Base-by-base conservation (phyloP, 2,888 invertebrate genomes). In the Lasioglossum lativentre region DNA sequence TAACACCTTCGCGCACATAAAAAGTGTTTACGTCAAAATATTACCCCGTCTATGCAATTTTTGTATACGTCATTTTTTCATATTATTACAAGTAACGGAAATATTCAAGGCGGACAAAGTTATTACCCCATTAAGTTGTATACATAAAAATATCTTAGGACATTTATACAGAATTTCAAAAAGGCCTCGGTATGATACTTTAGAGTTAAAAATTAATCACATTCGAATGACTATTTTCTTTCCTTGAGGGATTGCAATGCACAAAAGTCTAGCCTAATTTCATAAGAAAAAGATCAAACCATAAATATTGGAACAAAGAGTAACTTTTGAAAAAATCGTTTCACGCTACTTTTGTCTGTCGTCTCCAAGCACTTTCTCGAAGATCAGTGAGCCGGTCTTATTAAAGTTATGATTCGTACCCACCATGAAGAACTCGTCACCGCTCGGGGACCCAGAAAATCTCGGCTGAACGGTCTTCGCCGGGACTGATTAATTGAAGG, bases 401-500 rank as follows among this genome's bases (percentile, higher is more conserved):
- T 71, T 23, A 70, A 75, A 59, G 79, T 84, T 47, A 76, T 78
- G 77, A 71, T 77, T 66, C 76, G n/a, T 70, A 42, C 23, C 70
- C 75, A 68, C 56, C 47, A 63, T 23, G 68, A 72, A n/a, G 71
- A 72, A 23, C 59, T 75, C 71, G 77, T 75, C 77, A 71, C 63
- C 78, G 80, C n/a, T 68, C 73, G 42, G 52, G 40, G 83, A 78
- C 59, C 75, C 79, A 82, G 82, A 85, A 83, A 89, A 86, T 87
- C 87, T 87, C 89, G 52, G 86, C 78, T 79, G 85, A 83, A 84
- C 86, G 82, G 77, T 86, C 86, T 79, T 77, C 83, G 84, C 30
- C 76, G 83, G 86, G 90, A 89, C 89, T 90, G 90, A 90, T 90
- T 90, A 91, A 90, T 90, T 83, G 90, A 87, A 88, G 91, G 90